Evolutionary conservation across 2,888 invertebrate species (phyloP), one percentile per base, ranked within the genome.

Genomic region (Aphrophora alni): DNA sequence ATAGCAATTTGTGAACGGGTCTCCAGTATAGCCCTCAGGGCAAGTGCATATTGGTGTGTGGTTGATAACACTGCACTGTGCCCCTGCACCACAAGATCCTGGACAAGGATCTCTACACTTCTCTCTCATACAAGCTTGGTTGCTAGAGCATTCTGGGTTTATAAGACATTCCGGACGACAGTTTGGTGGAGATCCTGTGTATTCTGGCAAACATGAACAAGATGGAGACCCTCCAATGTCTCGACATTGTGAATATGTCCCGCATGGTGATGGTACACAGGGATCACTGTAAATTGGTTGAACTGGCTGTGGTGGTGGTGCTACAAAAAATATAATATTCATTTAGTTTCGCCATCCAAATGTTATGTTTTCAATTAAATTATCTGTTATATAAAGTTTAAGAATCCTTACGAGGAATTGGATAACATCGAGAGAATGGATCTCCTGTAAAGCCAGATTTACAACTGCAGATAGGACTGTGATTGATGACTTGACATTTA

Each of bases 31-130:
- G n/a, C n/a, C n/a, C n/a, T n/a, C n/a, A n/a, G n/a, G n/a, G n/a
- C n/a, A n/a, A n/a, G n/a, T 92, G 87, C 96, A 96, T 82, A 93
- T 89, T 82, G 95, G 95, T 85, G 93, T 92, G 87, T 96, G 95
- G 87, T 94, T 94, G 85, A 93, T 90, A 75, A 94, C 94, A 84
- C 91, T 91, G 88, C 97, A 97, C 82, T 92, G 89, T 27, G 96
- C 93, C 86, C 93, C 91, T 81, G 92, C 88, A 75, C 95, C 95
- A 87, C 95, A 95, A 74, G 94, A 92, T 71, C 89, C 89, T 25
- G 88, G 89, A 82, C 90, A 91, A 2, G 90, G 90, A 84, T 90
- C 89, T 79, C 86, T 86, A 81, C 90, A 90, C 83, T 88, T 89
- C 81, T 89, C 88, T 82, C 88, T 93, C 75, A 93, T 93, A 86